phyloP scores from a whole-genome alignment of 2,888 invertebrate species.

The Sphaerophoria taeniata region DNA sequence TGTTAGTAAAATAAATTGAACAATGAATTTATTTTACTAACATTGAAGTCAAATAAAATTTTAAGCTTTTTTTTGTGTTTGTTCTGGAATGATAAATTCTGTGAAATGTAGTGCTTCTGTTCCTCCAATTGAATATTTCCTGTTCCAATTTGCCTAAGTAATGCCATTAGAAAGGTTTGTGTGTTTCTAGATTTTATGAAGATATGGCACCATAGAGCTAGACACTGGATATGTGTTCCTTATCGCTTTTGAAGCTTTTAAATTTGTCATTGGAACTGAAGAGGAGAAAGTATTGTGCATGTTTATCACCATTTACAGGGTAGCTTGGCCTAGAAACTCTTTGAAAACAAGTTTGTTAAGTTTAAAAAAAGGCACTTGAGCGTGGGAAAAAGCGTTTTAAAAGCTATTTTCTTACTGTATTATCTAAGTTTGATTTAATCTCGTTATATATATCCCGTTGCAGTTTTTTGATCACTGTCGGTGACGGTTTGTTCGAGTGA shows the following conservation, averaged over 20 bases:
- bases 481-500: not conserved
- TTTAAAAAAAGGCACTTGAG: too few species aligned
- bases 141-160: conserved; percentile 71
- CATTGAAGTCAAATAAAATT: conserved; percentile 21
- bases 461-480: too few species aligned
- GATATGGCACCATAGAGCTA: not conserved
- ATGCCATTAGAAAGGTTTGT: conserved; percentile 62
- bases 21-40: not conserved
- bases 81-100: not conserved
- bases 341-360: not conserved
- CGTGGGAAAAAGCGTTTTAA: too few species aligned
- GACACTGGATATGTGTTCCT: not conserved
- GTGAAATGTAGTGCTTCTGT: not conserved
- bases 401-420: too few species aligned
- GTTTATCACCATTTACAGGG: conserved; percentile 16
- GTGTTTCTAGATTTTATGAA: conserved; percentile 23
- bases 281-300: conserved; percentile 31
- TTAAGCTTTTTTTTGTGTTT: not conserved
- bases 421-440: too few species aligned
- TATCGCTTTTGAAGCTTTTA: conserved; percentile 19
- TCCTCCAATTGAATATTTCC: conserved; percentile 60
- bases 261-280: not conserved
- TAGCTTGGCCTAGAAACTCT: not conserved
- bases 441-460: too few species aligned
- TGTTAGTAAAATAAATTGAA: conserved; percentile 6